A percentile compares a stretch with the other conserved stretches of the same genome.
phyloP scores from a whole-genome alignment of 2,113 vertebrate genomes.

The Oplegnathus fasciatus region DNA sequence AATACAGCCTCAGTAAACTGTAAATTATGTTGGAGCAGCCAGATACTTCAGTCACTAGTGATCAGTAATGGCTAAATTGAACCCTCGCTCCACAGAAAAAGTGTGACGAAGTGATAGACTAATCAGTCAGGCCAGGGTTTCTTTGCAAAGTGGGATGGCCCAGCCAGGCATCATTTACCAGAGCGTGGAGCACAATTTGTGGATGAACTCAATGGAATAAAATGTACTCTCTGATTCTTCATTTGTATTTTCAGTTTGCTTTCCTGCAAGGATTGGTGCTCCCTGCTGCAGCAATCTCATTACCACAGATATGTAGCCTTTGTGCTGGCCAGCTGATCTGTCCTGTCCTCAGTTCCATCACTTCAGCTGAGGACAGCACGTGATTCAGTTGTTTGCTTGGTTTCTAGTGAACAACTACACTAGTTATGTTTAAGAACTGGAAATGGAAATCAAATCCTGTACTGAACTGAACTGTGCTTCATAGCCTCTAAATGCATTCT shows the following conservation, averaged over 20 bases:
- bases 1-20: background rate
- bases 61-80: background rate
- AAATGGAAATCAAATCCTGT: background rate
- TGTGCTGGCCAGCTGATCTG: constrained; percentile 2
- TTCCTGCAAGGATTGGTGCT: background rate
- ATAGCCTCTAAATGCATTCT: too few species aligned
- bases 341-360: background rate
- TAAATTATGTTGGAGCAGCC: background rate
- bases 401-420: background rate
- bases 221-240: background rate
- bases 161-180: background rate
- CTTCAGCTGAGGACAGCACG: background rate
- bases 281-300: constrained; percentile 8
- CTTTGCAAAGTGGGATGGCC: background rate
- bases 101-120: background rate
- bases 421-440: background rate
- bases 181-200: background rate
- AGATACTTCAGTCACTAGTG: background rate
- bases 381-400: background rate
- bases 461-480: too few species aligned
- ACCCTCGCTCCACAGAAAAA: background rate
- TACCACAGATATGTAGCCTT: constrained; percentile 1
- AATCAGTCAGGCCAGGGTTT: background rate
- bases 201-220: background rate
- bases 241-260: constrained; percentile 2